Percentiles rank a stretch among this genome's conserved stretches.
These are phyloP conservation scores for Paedocypris micromegethes DNA, from an alignment of 2,797 vertebrate genomes.

Conservation along the genomic window DNA sequence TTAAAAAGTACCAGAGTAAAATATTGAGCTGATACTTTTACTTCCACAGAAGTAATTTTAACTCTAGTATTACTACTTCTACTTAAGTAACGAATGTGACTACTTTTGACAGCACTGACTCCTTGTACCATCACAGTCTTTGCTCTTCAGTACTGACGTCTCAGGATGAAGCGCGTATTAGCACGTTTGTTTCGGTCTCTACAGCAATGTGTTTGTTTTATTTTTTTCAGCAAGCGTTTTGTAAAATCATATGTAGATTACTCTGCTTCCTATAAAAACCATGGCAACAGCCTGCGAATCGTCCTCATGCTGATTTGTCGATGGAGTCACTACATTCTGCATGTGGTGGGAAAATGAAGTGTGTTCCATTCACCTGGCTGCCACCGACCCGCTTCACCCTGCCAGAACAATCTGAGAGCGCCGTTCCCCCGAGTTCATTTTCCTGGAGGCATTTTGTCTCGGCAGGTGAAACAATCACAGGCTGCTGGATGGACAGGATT, in stretches of 20 bases:
- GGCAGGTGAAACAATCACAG: slow-evolving; percentile 31
- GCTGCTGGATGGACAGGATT: slow-evolving; percentile 27
- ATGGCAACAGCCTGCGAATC: slow-evolving; percentile 63
- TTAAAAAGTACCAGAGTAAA: too few species aligned
- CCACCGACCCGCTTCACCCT: slow-evolving; percentile 13
- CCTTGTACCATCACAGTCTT: too few species aligned
- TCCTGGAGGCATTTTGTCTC: slow-evolving; percentile 25
- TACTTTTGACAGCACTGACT: too few species aligned
- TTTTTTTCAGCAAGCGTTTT: too few species aligned
- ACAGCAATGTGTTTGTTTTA: too few species aligned
- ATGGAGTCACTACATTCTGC: slow-evolving; percentile 62
- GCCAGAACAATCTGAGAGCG: slow-evolving; percentile 24
- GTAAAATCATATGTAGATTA: slow-evolving; percentile 54
- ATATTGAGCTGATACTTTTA: too few species aligned
- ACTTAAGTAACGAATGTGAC: too few species aligned
- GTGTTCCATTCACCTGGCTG: slow-evolving; percentile 23
- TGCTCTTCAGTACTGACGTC: too few species aligned
- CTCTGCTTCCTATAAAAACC: slow-evolving; percentile 66
- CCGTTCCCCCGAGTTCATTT: slow-evolving; percentile 27
- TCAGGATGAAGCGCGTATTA: too few species aligned
- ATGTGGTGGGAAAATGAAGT: slow-evolving; percentile 47
- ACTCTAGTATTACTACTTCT: too few species aligned
- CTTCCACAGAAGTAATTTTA: too few species aligned
- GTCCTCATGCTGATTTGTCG: slow-evolving; percentile 60
- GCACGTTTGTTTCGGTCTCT: too few species aligned